Conservation (phyloP, 1,140 invertebrate species). For the Palaemon carinicauda region DNA sequence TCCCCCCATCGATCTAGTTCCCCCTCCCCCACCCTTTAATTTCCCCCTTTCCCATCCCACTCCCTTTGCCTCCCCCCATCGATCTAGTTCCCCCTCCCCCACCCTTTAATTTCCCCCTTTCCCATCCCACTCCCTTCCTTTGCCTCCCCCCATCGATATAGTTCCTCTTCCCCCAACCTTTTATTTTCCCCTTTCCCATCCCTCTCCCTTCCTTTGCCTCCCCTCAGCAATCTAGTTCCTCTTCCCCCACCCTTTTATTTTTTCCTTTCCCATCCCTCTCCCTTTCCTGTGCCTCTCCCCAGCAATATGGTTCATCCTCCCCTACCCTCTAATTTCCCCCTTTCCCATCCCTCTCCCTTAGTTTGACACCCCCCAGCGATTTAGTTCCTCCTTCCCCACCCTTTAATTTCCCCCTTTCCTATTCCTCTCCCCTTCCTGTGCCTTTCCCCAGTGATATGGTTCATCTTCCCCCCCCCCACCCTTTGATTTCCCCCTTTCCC, state of each 20-base stretch:
- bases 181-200: too few relatives aligned
- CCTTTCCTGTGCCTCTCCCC: too few relatives aligned
- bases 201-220: neutral
- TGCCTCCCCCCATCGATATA: too few relatives aligned
- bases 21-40: neutral
- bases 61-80: neutral
- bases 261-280: neutral
- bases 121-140: neutral
- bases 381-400: neutral
- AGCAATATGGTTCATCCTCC: too few relatives aligned
- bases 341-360: neutral
- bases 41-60: neutral
- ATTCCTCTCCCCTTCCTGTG: neutral
- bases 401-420: neutral
- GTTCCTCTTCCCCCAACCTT: neutral
- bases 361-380: too few relatives aligned
- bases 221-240: neutral
- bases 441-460: too few relatives aligned
- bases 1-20: neutral
- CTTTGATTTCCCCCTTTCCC: neutral
- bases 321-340: too few relatives aligned
- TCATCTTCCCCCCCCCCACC: too few relatives aligned
- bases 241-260: neutral
- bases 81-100: neutral
- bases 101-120: neutral